Percentiles rank a stretch among this genome's conserved stretches.
phyloP scores from a whole-genome alignment of 2,113 vertebrate genomes.

The Psittacara wagleri region DNA sequence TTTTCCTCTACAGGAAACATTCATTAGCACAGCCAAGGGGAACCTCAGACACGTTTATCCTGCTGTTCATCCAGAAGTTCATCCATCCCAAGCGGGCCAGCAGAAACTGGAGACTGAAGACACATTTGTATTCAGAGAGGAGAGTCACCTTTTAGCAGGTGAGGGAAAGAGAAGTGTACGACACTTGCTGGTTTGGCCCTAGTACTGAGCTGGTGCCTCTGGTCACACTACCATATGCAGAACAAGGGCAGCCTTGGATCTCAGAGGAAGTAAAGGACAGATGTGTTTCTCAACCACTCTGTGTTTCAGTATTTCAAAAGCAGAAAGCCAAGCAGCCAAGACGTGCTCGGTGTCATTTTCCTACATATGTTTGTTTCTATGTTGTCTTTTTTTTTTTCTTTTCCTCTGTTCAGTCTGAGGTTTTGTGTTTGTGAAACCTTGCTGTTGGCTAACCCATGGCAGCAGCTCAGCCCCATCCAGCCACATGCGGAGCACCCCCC shows the following conservation, averaged over 20 bases:
- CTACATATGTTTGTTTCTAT: background rate
- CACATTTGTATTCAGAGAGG: background rate
- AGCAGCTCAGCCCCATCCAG: background rate
- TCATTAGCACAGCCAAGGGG: background rate
- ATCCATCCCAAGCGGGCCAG: background rate
- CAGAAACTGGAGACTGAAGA: background rate
- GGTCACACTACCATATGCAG: background rate
- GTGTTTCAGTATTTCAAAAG: background rate
- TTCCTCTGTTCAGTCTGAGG: background rate
- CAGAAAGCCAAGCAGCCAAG: background rate
- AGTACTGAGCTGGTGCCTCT: background rate
- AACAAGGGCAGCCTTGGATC: background rate
- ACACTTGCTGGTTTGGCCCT: background rate
- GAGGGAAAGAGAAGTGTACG: rapidly evolving
- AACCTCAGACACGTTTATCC: background rate
- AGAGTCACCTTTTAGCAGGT: background rate
- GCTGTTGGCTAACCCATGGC: background rate
- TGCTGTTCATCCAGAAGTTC: background rate
- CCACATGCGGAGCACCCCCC: background rate
- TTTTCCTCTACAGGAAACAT: background rate
- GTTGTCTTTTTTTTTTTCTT: no score
- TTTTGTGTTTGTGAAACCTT: background rate
- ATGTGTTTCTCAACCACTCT: background rate
- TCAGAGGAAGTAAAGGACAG: background rate
- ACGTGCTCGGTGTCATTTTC: background rate